Evolutionary conservation across 53 echinoderm and acorn worm genomes (phyloP), one percentile per base, ranked within the genome.

Genomic region (Luidia sarsii): DNA sequence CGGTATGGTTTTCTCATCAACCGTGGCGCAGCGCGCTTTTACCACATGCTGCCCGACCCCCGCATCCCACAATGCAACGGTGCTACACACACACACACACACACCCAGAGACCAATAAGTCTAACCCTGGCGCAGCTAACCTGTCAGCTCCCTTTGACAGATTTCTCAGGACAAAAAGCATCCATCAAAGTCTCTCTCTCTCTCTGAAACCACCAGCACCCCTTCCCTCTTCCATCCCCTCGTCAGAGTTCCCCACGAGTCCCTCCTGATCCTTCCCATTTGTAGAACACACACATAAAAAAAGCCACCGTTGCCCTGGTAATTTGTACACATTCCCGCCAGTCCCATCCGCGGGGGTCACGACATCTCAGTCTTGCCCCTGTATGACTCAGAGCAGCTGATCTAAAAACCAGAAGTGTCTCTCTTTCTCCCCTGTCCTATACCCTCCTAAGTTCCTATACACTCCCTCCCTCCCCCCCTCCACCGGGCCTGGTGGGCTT

Each of bases 361-460:
- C 37, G 73, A 57, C 73, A 73, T 57, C 56, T 38, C 19, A 13
- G 18, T 73, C 55, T 39, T 57, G 24, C 73, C 36, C 57, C n/a
- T 21, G 1, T 56, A 39, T 73, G 73, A 73, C 21, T 57, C 56
- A 73, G 19, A n/a, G 73, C 10, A 23, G 25, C 18, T 73, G 39
- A 73, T 73, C 57, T 73, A 25, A 73, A 73, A 73, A 73, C 55
- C 73, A 73, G 73, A 73, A 27, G 23, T 32, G n/a, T n/a, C n/a
- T n/a, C n/a, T n/a, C n/a, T n/a, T n/a, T n/a, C n/a, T n/a, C n/a
- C n/a, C n/a, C n/a, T n/a, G n/a, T n/a, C n/a, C n/a, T n/a, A n/a
- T n/a, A n/a, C n/a, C n/a, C n/a, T n/a, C n/a, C n/a, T n/a, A n/a
- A n/a, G n/a, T n/a, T n/a, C n/a, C n/a, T n/a, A n/a, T n/a, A n/a